phyloP scores from a whole-genome alignment of 2,113 vertebrate genomes.

The Eulemur macaco region DNA sequence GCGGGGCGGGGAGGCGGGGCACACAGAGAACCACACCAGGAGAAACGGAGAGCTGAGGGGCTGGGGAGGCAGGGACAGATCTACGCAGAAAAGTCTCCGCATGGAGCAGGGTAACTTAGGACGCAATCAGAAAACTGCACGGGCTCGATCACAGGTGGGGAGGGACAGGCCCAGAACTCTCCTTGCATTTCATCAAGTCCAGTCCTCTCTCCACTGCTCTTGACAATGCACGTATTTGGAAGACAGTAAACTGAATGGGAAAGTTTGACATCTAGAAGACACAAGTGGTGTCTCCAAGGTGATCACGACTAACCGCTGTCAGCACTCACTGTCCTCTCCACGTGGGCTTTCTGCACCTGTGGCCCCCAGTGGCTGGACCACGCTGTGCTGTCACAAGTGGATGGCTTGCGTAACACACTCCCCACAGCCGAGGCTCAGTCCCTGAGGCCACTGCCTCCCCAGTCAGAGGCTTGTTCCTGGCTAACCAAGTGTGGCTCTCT shows the following conservation, averaged over 20 bases:
- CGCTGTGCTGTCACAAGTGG: fast-evolving
- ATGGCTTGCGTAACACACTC: background rate
- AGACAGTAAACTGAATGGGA: background rate
- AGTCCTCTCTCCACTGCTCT: background rate
- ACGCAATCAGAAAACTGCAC: background rate
- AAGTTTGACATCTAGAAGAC: background rate
- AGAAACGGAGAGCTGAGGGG: background rate
- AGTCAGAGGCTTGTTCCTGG: background rate
- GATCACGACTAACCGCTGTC: background rate
- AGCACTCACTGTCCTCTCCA: background rate
- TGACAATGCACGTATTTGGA: too few species aligned
- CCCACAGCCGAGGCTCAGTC: background rate
- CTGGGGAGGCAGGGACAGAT: background rate
- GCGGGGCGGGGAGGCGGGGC: too few species aligned
- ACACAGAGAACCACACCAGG: background rate
- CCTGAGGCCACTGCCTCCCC: background rate
- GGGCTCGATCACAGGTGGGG: background rate
- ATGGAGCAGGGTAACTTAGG: background rate
- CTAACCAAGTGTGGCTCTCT: background rate
- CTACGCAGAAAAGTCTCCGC: background rate
- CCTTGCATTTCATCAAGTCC: background rate
- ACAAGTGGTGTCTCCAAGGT: background rate
- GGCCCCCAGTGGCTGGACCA: background rate
- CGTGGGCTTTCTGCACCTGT: fast-evolving
- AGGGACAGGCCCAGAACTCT: background rate